These are phyloP conservation scores for Neoascia interrupta DNA, from an alignment of 2,888 invertebrate species.

Conservation along the genomic window DNA sequence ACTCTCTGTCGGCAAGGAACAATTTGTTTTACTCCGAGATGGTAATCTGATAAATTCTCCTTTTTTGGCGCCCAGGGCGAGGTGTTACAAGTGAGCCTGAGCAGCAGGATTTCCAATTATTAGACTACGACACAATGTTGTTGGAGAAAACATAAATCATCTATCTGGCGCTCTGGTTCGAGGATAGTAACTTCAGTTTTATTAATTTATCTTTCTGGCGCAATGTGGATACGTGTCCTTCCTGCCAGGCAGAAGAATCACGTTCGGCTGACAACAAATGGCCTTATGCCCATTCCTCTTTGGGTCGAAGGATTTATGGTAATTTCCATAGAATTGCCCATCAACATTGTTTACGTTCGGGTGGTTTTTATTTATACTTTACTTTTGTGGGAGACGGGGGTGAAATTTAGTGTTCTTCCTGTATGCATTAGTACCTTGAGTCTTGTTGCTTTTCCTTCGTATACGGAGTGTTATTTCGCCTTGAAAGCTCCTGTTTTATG, in stretches of 20 bases:
- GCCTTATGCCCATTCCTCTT: slow-evolving; percentile 2
- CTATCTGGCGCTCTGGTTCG: slow-evolving; percentile 31
- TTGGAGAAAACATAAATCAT: slow-evolving; percentile 45
- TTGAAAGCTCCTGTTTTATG: no score
- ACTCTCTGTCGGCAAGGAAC: slow-evolving; percentile 3
- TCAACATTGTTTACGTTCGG: slow-evolving; percentile 62
- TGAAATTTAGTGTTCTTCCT: background rate
- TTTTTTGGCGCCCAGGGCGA: slow-evolving; percentile 5
- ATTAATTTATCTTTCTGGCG: slow-evolving; percentile 54
- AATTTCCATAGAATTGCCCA: slow-evolving; percentile 58
- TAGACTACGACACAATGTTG: slow-evolving; percentile 30
- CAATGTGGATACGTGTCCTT: slow-evolving; percentile 10
- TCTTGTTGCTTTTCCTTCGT: no score
- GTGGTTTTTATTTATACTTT: slow-evolving; percentile 1
- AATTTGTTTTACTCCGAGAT: slow-evolving; percentile 50
- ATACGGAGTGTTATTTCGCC: no score
- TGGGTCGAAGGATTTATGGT: slow-evolving; percentile 60
- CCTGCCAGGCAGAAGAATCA: slow-evolving; percentile 5
- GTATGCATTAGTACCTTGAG: slow-evolving; percentile 24
- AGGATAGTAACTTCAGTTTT: slow-evolving; percentile 56
- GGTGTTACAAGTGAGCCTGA: slow-evolving; percentile 2
- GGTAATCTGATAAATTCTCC: slow-evolving; percentile 48
- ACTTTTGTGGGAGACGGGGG: background rate
- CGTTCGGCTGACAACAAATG: slow-evolving; percentile 26
- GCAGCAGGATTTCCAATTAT: slow-evolving; percentile 31